These are phyloP conservation scores for Eueides isabella DNA, from an alignment of 1,140 invertebrate genomes.

Conservation along the genomic window DNA sequence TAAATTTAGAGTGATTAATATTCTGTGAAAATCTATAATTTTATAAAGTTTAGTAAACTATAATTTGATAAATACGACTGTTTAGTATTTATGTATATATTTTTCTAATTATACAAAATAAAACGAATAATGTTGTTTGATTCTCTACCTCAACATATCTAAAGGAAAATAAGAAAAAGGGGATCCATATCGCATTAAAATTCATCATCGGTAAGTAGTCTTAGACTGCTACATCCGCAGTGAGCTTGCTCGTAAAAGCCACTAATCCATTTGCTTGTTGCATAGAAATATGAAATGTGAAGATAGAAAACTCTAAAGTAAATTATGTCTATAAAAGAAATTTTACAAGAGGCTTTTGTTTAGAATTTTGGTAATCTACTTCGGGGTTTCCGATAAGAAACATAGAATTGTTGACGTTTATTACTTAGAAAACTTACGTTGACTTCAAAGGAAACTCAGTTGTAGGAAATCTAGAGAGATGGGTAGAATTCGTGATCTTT, in stretches of 20 bases:
- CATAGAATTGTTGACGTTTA: too few relatives aligned
- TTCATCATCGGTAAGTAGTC: slow-evolving; percentile 6
- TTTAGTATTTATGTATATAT: too few relatives aligned
- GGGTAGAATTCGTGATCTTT: too few relatives aligned
- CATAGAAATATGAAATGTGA: slow-evolving; percentile 13
- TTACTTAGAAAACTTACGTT: too few relatives aligned
- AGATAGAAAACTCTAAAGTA: neutral
- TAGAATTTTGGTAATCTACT: neutral
- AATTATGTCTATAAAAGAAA: slow-evolving; percentile 6
- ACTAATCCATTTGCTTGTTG: slow-evolving; percentile 16
- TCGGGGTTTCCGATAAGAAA: neutral
- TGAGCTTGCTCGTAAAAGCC: slow-evolving; percentile 4
- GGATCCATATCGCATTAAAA: slow-evolving; percentile 16
- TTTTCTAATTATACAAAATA: neutral
- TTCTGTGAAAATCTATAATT: too few relatives aligned
- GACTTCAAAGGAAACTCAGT: neutral
- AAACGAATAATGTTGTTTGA: neutral
- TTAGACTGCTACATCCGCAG: slow-evolving; percentile 16
- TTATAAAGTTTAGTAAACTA: too few relatives aligned
- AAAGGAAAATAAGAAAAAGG: neutral
- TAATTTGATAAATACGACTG: too few relatives aligned
- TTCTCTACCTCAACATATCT: neutral
- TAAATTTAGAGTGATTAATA: too few relatives aligned
- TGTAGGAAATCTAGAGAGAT: too few relatives aligned
- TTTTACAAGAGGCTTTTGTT: neutral